phyloP scores from a whole-genome alignment of 2,888 invertebrate genomes.

The Drosophila anomalipes region DNA sequence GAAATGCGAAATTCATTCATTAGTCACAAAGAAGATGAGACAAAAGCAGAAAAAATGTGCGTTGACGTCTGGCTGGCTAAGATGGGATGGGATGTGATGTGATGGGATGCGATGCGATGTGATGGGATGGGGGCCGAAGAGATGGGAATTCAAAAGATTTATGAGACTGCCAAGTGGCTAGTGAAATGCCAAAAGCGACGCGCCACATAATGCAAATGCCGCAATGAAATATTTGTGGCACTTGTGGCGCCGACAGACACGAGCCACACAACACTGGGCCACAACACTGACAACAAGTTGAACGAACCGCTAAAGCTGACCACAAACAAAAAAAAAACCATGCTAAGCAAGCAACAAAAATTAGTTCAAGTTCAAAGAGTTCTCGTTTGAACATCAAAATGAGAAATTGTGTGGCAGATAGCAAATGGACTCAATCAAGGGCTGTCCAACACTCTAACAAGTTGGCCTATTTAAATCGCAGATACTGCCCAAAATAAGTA shows the following conservation, averaged over 20 bases:
- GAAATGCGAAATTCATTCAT: slow-evolving; percentile 43
- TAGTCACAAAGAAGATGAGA: slow-evolving; percentile 22
- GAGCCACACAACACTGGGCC: slow-evolving; percentile 6
- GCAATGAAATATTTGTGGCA: slow-evolving; percentile 75
- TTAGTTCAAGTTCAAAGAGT: slow-evolving; percentile 51
- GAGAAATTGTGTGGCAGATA: background rate
- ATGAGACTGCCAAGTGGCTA: slow-evolving; percentile 49
- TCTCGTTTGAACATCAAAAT: background rate
- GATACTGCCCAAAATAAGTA: slow-evolving; percentile 5
- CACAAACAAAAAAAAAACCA: slow-evolving; percentile 15
- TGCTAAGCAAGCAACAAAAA: slow-evolving; percentile 1
- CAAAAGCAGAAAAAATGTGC: slow-evolving; percentile 8
- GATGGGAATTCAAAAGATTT: slow-evolving; percentile 31
- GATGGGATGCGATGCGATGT: background rate
- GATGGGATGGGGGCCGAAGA: background rate
- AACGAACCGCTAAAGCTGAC: slow-evolving; percentile 57
- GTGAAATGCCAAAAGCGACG: slow-evolving; percentile 41
- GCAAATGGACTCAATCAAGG: slow-evolving; percentile 28
- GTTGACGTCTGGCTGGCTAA: slow-evolving; percentile 35
- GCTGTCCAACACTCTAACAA: slow-evolving; percentile 9
- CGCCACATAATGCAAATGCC: slow-evolving; percentile 70
- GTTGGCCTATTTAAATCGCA: slow-evolving; percentile 24
- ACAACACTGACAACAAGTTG: slow-evolving; percentile 57
- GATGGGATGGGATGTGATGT: background rate
- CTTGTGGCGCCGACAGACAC: slow-evolving; percentile 59